Evolutionary conservation across 1,140 invertebrate species (phyloP), one percentile per base, ranked within the genome.

Genomic region (Maniola jurtina): DNA sequence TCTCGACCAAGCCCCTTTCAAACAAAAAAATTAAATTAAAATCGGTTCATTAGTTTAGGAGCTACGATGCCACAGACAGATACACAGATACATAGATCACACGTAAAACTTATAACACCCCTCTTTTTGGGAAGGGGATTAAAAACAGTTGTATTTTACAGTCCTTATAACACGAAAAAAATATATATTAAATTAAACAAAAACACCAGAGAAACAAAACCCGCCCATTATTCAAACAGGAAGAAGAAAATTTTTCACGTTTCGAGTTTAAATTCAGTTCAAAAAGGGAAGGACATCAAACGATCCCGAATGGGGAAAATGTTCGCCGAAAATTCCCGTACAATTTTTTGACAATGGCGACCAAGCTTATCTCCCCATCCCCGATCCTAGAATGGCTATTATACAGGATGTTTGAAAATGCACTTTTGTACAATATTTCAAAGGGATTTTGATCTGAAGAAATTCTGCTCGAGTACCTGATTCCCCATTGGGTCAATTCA

Each of bases 321-420:
- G 66, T 56, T 42, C 47, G 60, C 59, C 25, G 61, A 63, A 68
- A 61, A 36, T n/a, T 34, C 35, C 35, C 52, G 65, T 57, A 47
- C 14, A 61, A 61, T 67, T 68, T 58, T 68, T 68, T 54, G 66
- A 62, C 66, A 68, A 68, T 63, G 55, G 61, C 14, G 7, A 16
- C 61, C 10, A 40, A 13, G 60, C 42, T 62, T 62, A 68, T 63
- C 66, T 57, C 16, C 35, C 55, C 35, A n/a, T 34, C 15, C 54
- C 36, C 34, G 11, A 55, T 25, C 13, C 48, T 50, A 45, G 50
- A 45, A 45, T 45, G 42, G 42, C 9, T 55, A 55, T 55, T 45
- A 15, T 42, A 67, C 59, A 61, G 59, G 52, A 58, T 67, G 59
- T 61, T 67, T 67, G 64, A 35, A 61, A 52, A 61, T 67, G 42